Evolutionary conservation across 2,113 vertebrate genomes (phyloP).

Genomic region (Neodontobutis hainanensis): DNA sequence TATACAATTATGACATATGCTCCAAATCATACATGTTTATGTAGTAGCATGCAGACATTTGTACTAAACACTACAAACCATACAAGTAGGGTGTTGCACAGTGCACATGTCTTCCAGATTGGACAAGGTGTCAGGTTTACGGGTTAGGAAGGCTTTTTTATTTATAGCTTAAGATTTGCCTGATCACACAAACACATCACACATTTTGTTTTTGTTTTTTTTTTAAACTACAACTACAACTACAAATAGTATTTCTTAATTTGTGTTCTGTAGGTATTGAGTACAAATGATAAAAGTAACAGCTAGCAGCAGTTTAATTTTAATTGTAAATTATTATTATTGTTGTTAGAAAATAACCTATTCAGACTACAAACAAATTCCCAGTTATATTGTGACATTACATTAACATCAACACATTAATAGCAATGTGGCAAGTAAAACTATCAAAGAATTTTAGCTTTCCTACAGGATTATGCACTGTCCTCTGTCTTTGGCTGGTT

Average conservation of each 20-base stretch:
- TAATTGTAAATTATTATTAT: too few relatives aligned
- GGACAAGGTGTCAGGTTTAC: slow-evolving; percentile 57
- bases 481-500: slow-evolving; percentile 42
- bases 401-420: background rate
- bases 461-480: slow-evolving; percentile 67
- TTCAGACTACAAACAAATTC: background rate
- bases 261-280: too few relatives aligned
- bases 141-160: slow-evolving; percentile 51
- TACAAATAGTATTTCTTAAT: too few relatives aligned
- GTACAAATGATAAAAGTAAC: too few relatives aligned
- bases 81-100: background rate
- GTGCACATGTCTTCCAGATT: slow-evolving; percentile 12
- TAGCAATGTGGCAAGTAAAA: background rate
- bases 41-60: background rate
- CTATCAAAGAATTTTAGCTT: background rate
- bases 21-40: background rate
- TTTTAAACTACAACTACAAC: too few relatives aligned
- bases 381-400: background rate
- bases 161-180: slow-evolving; percentile 60
- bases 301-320: too few relatives aligned
- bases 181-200: slow-evolving; percentile 21
- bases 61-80: background rate
- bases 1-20: too few relatives aligned
- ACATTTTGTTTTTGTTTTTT: background rate
- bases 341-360: background rate